These are phyloP conservation scores for Pelodytes ibericus DNA, from an alignment of 2,797 vertebrate genomes.

Conservation along the genomic window DNA sequence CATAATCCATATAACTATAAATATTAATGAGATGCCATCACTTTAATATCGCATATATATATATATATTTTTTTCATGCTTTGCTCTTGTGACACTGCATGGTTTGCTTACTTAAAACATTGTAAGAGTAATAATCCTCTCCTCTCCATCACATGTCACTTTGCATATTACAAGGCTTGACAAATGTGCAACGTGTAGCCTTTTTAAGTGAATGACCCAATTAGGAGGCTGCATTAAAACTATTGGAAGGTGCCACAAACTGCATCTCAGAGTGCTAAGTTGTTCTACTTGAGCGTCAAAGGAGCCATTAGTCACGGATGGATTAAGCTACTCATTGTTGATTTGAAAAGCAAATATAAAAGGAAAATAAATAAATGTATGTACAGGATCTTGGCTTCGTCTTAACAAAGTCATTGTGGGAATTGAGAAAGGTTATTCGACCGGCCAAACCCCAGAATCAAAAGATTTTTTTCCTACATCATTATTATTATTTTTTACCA, in stretches of 20 bases:
- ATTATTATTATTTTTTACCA: too few species aligned
- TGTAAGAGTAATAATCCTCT: conserved; percentile 36
- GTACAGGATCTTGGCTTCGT: conserved; percentile 34
- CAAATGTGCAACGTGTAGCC: conserved; percentile 34
- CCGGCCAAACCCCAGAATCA: too few species aligned
- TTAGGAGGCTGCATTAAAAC: conserved; percentile 51
- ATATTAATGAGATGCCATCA: neutral
- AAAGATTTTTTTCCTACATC: too few species aligned
- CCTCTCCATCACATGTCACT: conserved; percentile 42
- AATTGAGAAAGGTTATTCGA: too few species aligned
- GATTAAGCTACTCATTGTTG: conserved; percentile 37
- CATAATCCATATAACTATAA: neutral
- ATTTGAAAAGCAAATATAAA: conserved; percentile 49
- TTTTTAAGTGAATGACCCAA: conserved; percentile 55
- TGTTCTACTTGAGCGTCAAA: neutral
- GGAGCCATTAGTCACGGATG: conserved; percentile 39
- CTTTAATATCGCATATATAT: conserved; percentile 20
- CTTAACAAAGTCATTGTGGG: conserved; percentile 37
- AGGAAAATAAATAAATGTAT: too few species aligned
- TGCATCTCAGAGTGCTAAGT: conserved; percentile 31
- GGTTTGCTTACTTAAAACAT: conserved; percentile 23
- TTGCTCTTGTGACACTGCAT: conserved; percentile 4
- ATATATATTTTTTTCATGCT: neutral
- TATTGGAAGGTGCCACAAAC: conserved; percentile 36
- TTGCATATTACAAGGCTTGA: conserved; percentile 52